These are phyloP conservation scores for Patella ulyssiponensis DNA, from an alignment of 2,888 invertebrate genomes.

Conservation along the genomic window DNA sequence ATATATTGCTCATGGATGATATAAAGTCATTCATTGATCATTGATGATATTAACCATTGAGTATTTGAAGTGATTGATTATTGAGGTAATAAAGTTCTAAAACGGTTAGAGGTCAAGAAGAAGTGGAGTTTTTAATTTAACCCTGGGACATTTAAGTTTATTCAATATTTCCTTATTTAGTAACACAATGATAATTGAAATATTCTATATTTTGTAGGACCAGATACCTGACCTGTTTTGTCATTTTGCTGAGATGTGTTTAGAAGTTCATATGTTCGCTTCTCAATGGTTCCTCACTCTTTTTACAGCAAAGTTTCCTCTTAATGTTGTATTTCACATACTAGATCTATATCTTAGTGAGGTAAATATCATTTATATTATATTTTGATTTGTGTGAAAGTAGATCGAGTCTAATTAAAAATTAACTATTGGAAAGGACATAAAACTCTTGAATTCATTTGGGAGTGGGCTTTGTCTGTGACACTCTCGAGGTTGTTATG, in stretches of 20 bases:
- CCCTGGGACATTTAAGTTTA: not conserved
- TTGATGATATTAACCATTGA: no score
- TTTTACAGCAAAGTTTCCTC: constrained; percentile 98
- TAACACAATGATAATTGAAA: not conserved
- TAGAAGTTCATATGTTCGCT: constrained; percentile 99
- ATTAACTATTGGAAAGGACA: no score
- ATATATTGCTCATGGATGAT: no score
- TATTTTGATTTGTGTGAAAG: no score
- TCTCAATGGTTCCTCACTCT: constrained; percentile 99
- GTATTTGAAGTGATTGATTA: no score
- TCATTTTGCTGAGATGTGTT: constrained; percentile 79
- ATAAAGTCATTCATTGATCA: no score
- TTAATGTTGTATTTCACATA: constrained; percentile 96
- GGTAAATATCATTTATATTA: constrained; percentile 55
- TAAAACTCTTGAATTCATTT: no score
- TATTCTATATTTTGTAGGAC: constrained; percentile 67
- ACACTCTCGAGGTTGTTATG: no score
- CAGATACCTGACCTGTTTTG: constrained; percentile 73
- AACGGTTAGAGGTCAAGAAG: no score
- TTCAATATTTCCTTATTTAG: not conserved
- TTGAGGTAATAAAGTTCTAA: no score
- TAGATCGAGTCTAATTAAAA: no score
- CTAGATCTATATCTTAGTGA: constrained; percentile 91
- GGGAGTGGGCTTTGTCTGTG: no score
- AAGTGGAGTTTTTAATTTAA: not conserved